phyloP scores from a whole-genome alignment of 2,113 vertebrate genomes.

The Hemichromis elongatus region DNA sequence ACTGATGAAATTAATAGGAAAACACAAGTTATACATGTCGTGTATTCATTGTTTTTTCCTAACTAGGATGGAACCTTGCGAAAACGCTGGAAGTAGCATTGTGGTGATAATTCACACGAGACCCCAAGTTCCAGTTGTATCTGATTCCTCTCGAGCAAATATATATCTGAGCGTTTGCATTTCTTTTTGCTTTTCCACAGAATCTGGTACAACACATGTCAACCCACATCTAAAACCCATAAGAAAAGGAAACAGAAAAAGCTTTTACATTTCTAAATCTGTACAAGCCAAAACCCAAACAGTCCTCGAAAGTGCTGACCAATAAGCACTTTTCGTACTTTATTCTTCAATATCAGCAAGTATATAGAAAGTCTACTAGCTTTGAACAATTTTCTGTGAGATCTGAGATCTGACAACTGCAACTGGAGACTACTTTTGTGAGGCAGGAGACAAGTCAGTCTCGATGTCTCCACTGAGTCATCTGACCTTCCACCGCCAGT shows the following conservation, averaged over 20 bases:
- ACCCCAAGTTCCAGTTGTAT: background rate
- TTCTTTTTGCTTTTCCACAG: background rate
- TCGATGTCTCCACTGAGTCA: conserved; percentile 21
- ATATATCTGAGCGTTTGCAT: background rate
- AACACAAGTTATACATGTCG: background rate
- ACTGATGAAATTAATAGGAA: background rate
- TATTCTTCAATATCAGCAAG: background rate
- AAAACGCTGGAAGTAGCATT: background rate
- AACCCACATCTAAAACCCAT: background rate
- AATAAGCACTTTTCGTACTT: background rate
- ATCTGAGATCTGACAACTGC: background rate
- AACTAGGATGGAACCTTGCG: background rate
- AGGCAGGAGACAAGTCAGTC: conserved; percentile 17
- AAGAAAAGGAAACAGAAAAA: background rate
- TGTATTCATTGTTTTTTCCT: rapidly evolving
- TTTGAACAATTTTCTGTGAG: background rate
- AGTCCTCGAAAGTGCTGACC: background rate
- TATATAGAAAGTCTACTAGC: background rate
- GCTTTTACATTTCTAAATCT: background rate
- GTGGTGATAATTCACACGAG: background rate
- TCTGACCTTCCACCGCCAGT: conserved; percentile 23
- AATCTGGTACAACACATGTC: background rate
- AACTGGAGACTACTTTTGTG: background rate
- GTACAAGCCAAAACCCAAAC: background rate
- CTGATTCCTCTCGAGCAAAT: background rate